phyloP scores from a whole-genome alignment of 2,888 invertebrate genomes.

The Drosophila macrospina region DNA sequence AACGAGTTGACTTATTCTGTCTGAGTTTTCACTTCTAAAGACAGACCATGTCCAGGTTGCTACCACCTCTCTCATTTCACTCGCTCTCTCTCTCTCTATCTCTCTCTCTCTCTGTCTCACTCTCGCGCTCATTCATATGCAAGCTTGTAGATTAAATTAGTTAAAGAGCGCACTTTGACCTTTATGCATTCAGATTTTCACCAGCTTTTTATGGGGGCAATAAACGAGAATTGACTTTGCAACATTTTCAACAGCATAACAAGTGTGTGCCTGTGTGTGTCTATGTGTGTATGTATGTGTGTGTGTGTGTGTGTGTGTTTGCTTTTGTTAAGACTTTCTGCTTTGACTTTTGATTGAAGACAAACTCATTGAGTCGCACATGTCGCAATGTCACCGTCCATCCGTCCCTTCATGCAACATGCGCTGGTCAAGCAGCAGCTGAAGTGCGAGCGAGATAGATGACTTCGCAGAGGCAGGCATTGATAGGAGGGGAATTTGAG shows the following conservation, averaged over 20 bases:
- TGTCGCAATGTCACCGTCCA: slow-evolving; percentile 64
- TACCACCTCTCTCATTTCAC: not conserved
- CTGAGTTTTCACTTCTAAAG: slow-evolving; percentile 51
- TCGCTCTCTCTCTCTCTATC: not conserved
- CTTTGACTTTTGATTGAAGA: slow-evolving; percentile 56
- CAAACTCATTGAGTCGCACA: slow-evolving; percentile 53
- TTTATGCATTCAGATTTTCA: slow-evolving; percentile 49
- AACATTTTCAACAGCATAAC: slow-evolving; percentile 7
- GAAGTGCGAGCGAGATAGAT: not conserved
- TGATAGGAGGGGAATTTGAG: not conserved
- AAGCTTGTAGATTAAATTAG: slow-evolving; percentile 54
- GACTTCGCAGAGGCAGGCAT: not conserved
- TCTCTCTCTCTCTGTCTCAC: not conserved
- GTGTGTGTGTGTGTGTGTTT: not conserved
- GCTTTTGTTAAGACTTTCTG: slow-evolving; percentile 7
- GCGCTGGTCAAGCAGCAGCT: slow-evolving; percentile 4
- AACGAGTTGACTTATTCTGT: slow-evolving; percentile 45
- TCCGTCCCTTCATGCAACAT: slow-evolving; percentile 10
- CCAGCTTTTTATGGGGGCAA: slow-evolving; percentile 44
- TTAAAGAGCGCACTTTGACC: slow-evolving; percentile 57
- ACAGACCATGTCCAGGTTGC: slow-evolving; percentile 19
- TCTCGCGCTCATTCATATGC: slow-evolving; percentile 25
- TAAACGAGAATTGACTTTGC: slow-evolving; percentile 46
- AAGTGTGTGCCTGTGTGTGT: not conserved
- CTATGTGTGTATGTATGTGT: not conserved